Conservation (phyloP, 2,797 vertebrate genomes). For the Sebastolobus alascanus region DNA sequence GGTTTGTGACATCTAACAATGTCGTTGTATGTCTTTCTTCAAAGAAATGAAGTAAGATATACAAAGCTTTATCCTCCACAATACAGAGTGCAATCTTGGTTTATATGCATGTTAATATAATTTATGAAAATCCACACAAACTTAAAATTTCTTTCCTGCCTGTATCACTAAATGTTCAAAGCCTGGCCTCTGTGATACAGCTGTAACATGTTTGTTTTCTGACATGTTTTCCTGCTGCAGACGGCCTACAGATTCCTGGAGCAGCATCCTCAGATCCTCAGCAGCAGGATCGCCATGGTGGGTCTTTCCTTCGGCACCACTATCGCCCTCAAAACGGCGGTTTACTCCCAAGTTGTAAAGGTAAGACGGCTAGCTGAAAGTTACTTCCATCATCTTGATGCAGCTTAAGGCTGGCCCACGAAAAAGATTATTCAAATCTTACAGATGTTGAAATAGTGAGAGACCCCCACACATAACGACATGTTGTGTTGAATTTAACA, state of each 20-base stretch:
- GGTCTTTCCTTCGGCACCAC: slow-evolving; percentile 80
- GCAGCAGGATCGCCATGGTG: slow-evolving; percentile 79
- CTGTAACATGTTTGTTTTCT: background rate
- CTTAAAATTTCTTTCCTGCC: no score
- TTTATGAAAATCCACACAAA: no score
- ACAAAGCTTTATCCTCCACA: no score
- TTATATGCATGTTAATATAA: background rate
- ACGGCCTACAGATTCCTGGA: slow-evolving; percentile 76
- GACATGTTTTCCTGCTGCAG: slow-evolving; percentile 51
- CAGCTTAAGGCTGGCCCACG: background rate
- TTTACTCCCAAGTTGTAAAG: slow-evolving; percentile 74
- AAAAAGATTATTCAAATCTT: no score
- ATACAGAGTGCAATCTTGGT: background rate
- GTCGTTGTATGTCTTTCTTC: no score
- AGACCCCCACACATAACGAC: no score
- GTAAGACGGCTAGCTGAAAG: slow-evolving; percentile 37
- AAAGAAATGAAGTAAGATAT: background rate
- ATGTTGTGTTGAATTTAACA: no score
- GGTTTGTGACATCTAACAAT: background rate
- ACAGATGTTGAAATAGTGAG: no score
- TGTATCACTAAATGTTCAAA: no score
- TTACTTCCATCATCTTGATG: background rate
- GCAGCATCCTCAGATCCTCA: slow-evolving; percentile 78
- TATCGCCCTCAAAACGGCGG: slow-evolving; percentile 71
- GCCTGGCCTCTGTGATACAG: no score